Evolutionary conservation across 2,797 vertebrate genomes (phyloP), one percentile per base, ranked within the genome.

Genomic region (Coregonus sp.): DNA sequence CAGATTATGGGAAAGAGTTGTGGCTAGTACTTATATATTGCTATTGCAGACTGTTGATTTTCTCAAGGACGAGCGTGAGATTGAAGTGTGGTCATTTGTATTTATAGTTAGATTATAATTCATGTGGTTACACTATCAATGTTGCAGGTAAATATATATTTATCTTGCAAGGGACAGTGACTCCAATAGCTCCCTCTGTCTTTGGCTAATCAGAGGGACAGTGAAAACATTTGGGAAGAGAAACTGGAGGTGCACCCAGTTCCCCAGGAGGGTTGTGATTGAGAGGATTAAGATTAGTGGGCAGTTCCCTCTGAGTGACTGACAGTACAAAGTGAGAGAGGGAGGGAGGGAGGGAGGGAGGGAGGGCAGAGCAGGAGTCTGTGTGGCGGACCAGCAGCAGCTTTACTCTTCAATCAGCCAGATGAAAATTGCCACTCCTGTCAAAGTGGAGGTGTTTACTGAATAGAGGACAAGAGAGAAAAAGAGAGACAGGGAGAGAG

Each of bases 391-490:
- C 91, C 89, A 91, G 86, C 88, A 85, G 40, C 40, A 47, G 40
- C 9, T 92, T 93, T 91, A 93, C 89, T 91, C 92, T 93, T 93
- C 92, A 93, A 93, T 93, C 93, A 93, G 91, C 83, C 86, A 91
- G 90, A 91, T 91, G 92, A 91, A 94, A 93, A 94, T 93, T 93
- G 90, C 91, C 91, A 92, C 92, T 92, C 85, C 78, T 89, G 92
- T 92, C 91, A 93, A 92, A 92, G 88, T 86, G 88, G 90, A 93
- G 92, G 90, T 93, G 93, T 94, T 92, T 91, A 93, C 91, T 89
- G 90, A 92, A 82, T 90, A 84, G 87, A 91, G 11, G 73, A 72
- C 5, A 5, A 82, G 88, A 88, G 81, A 84, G 86, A 86, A 4
- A 16, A 35, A 47, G 40, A n/a, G 35, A 37, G 67, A 47, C 40